These are phyloP conservation scores for Eustalomyia histrio DNA, from an alignment of 2,888 invertebrate genomes.

Conservation along the genomic window DNA sequence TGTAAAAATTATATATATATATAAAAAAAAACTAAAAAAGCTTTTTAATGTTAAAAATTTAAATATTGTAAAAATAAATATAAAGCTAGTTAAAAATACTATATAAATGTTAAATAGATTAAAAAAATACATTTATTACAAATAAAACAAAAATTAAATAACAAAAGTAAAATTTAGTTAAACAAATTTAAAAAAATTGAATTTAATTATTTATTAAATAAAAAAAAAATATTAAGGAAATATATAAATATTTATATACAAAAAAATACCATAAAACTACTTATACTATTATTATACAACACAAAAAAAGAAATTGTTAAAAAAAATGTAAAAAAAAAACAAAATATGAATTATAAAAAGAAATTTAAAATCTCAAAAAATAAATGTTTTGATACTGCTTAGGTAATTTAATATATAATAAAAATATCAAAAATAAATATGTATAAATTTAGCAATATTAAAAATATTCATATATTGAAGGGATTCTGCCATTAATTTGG, in stretches of 20 bases:
- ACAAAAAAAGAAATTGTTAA: conserved; percentile 22
- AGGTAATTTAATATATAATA: conserved; percentile 56
- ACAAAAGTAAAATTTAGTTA: conserved; percentile 24
- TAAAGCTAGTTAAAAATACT: conserved; percentile 45
- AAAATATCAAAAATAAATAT: conserved; percentile 36
- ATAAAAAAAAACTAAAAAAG: conserved; percentile 20
- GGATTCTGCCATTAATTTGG: too few species aligned
- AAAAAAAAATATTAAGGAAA: neutral
- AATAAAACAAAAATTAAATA: conserved; percentile 24
- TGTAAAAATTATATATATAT: conserved; percentile 43
- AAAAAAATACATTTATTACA: conserved; percentile 19
- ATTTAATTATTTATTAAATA: conserved; percentile 52
- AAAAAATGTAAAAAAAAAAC: conserved; percentile 26
- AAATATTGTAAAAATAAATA: conserved; percentile 36
- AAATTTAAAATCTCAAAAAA: conserved; percentile 3
- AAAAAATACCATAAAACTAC: neutral
- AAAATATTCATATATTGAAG: neutral
- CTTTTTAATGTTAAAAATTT: conserved; percentile 60
- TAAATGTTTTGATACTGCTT: conserved; percentile 66
- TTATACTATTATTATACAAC: conserved; percentile 54
- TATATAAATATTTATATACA: conserved; percentile 49
- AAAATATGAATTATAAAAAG: conserved; percentile 33
- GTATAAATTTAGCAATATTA: conserved; percentile 43
- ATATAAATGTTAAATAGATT: conserved; percentile 58
- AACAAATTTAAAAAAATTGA: conserved; percentile 38